A percentile compares a stretch with the other conserved stretches of the same genome.
Evolutionary conservation across 37 sponge, comb jelly and placozoan genomes (phyloP).

Genomic region (Eunapius fragilis): DNA sequence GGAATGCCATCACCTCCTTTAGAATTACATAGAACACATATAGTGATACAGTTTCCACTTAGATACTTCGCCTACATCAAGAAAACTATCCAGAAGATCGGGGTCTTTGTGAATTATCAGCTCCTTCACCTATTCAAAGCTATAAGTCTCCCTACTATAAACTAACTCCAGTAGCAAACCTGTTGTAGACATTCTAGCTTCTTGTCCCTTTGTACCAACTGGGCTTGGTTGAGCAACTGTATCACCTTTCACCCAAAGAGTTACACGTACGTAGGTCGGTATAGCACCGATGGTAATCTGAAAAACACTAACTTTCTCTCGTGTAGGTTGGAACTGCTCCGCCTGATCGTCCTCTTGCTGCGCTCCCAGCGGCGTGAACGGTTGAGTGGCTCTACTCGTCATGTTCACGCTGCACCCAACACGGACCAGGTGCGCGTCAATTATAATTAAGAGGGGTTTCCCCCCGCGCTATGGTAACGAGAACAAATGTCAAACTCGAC

Average conservation of each 20-base stretch:
- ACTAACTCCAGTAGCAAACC: conserved; percentile 22
- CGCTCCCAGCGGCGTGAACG: conserved; percentile 53
- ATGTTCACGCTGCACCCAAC: not conserved
- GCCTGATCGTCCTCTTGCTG: conserved; percentile 53
- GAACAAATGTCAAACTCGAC: not conserved
- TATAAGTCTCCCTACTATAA: not conserved
- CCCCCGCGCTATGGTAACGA: not conserved
- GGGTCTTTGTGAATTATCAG: conserved; percentile 91
- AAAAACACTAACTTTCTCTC: conserved; percentile 40
- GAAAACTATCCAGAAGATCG: conserved; percentile 81
- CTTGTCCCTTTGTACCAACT: conserved; percentile 61
- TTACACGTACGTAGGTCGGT: not conserved
- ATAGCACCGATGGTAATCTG: not conserved
- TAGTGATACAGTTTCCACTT: not conserved
- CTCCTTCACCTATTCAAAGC: conserved; percentile 79
- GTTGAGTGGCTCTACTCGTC: not conserved
- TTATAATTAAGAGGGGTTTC: not conserved
- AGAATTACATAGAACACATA: not conserved
- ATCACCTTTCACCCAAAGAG: conserved; percentile 58
- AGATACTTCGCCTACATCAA: conserved; percentile 62
- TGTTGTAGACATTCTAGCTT: conserved; percentile 69
- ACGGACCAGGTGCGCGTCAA: not conserved
- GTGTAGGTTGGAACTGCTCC: conserved; percentile 25
- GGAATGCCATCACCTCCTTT: conserved; percentile 91
- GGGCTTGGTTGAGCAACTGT: conserved; percentile 72